phyloP scores from a whole-genome alignment of 2,888 invertebrate genomes.

The Trypoxylon attenuatum region DNA sequence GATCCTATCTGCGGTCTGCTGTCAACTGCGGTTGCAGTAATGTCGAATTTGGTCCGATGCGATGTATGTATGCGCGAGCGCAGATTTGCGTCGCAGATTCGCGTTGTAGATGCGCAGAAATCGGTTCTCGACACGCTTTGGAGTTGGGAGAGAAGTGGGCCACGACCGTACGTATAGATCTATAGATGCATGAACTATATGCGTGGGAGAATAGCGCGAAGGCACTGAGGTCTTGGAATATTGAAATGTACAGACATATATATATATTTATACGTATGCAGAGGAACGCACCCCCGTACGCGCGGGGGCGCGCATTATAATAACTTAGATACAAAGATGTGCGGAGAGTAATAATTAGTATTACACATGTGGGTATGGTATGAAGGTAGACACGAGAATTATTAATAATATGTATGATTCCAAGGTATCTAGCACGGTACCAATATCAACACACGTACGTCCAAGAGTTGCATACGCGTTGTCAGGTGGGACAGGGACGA shows the following conservation, averaged over 20 bases:
- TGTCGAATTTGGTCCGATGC: slow-evolving; percentile 9
- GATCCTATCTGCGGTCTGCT: slow-evolving; percentile 5
- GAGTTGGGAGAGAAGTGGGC: too few relatives aligned
- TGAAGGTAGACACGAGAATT: slow-evolving; percentile 43
- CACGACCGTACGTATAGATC: too few relatives aligned
- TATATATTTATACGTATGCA: slow-evolving; percentile 49
- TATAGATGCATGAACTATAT: too few relatives aligned
- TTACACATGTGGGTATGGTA: slow-evolving; percentile 45
- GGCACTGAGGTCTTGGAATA: slow-evolving; percentile 30
- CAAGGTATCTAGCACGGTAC: slow-evolving; percentile 28
- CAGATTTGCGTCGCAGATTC: too few relatives aligned
- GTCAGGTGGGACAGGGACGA: slow-evolving; percentile 20
- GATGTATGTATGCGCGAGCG: too few relatives aligned
- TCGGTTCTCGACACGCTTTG: too few relatives aligned
- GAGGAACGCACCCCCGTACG: slow-evolving; percentile 44
- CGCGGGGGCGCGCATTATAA: slow-evolving; percentile 50
- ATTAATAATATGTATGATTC: slow-evolving; percentile 28
- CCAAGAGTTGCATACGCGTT: slow-evolving; percentile 35
- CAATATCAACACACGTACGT: slow-evolving; percentile 27
- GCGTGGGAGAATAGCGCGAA: slow-evolving; percentile 27
- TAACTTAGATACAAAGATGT: slow-evolving; percentile 60
- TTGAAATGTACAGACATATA: slow-evolving; percentile 48
- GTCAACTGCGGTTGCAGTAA: not conserved
- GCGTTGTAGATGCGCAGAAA: too few relatives aligned
- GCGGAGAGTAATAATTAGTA: slow-evolving; percentile 57